phyloP scores from a whole-genome alignment of 2,888 invertebrate genomes.

The Drosophila helvetica region DNA sequence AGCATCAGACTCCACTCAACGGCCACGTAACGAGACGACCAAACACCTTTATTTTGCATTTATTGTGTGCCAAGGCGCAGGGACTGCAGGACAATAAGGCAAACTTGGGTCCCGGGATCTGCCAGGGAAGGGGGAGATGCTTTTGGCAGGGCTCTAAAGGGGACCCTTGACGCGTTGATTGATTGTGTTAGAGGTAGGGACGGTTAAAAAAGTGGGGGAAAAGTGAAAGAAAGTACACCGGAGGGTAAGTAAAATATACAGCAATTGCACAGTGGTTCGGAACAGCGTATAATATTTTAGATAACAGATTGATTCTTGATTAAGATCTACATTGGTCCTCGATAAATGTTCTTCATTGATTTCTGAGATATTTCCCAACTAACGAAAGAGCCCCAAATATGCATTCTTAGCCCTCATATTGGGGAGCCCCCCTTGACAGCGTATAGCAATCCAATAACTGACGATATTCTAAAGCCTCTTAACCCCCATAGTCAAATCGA shows the following conservation, averaged over 20 bases:
- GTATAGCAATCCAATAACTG: not conserved
- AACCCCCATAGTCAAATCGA: slow-evolving; percentile 1
- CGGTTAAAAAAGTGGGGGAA: slow-evolving; percentile 1
- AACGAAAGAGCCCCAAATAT: not conserved
- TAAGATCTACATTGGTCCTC: too few species aligned
- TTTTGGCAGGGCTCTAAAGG: slow-evolving; percentile 12
- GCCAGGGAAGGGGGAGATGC: slow-evolving; percentile 1
- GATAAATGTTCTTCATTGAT: not conserved
- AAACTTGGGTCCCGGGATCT: slow-evolving; percentile 24
- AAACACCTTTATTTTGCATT: slow-evolving; percentile 76
- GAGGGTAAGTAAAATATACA: slow-evolving; percentile 3
- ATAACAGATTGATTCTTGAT: too few species aligned
- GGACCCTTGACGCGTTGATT: slow-evolving; percentile 69
- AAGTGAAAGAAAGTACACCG: slow-evolving; percentile 3
- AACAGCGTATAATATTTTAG: slow-evolving; percentile 5
- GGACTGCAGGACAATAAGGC: slow-evolving; percentile 57
- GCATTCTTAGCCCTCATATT: not conserved
- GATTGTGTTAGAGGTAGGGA: slow-evolving; percentile 57
- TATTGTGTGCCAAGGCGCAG: slow-evolving; percentile 49
- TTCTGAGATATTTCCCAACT: not conserved
- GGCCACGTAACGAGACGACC: slow-evolving; percentile 36
- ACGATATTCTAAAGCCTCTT: slow-evolving; percentile 6
- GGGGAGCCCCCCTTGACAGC: not conserved
- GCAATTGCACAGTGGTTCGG: slow-evolving; percentile 46
- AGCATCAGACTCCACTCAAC: slow-evolving; percentile 37